A percentile compares a stretch with the other conserved stretches of the same genome.
Conservation (phyloP, 2,797 vertebrate genomes). For the Typhlichthys eigenmanni region DNA sequence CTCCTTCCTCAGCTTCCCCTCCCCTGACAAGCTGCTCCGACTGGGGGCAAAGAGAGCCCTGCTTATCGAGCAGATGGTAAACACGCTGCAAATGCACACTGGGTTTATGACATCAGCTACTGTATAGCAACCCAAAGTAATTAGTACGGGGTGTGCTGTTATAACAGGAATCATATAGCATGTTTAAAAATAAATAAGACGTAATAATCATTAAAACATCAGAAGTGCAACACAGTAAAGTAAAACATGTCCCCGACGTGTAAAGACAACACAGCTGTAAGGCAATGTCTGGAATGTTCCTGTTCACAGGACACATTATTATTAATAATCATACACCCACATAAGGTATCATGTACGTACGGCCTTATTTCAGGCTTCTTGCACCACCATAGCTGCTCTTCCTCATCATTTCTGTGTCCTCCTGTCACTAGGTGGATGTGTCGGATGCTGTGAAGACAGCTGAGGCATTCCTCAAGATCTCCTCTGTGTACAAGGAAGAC, state of each 20-base stretch:
- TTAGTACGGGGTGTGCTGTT: neutral
- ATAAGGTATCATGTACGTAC: neutral
- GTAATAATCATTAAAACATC: no score
- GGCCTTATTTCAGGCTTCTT: neutral
- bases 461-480: conserved; percentile 88
- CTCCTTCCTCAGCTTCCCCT: conserved; percentile 91
- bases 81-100: neutral
- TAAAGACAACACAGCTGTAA: no score
- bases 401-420: neutral
- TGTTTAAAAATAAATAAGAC: no score
- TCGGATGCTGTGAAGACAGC: conserved; percentile 85
- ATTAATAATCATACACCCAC: no score
- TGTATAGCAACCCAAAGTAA: neutral
- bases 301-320: no score
- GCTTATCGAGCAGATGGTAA: conserved; percentile 90
- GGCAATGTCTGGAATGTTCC: no score
- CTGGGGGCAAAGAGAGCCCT: conserved; percentile 85
- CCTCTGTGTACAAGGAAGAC: conserved; percentile 92
- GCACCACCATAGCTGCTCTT: neutral
- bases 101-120: neutral
- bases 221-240: no score
- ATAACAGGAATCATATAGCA: neutral
- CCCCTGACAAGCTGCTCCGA: conserved; percentile 90
- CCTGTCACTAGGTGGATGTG: conserved; percentile 83
- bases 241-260: no score